Conservation (phyloP, 2,797 vertebrate species). For the Mallotus villosus region DNA sequence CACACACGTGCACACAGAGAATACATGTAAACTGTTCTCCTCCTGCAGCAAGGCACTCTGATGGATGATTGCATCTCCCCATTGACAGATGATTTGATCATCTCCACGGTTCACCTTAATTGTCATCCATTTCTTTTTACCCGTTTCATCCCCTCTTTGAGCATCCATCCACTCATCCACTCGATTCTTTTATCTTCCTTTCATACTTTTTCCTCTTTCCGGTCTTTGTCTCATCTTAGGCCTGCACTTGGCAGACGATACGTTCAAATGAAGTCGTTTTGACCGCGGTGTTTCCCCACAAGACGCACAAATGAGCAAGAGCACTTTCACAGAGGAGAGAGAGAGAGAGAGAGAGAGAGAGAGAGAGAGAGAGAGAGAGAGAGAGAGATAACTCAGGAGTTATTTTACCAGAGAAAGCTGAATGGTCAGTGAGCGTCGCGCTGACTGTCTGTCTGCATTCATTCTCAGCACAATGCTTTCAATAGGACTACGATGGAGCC, state of each 20-base stretch:
- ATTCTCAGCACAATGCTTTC: slow-evolving; percentile 13
- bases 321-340: not conserved
- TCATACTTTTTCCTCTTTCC: not conserved
- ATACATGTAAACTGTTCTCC: not conserved
- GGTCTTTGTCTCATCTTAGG: not conserved
- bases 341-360: not conserved
- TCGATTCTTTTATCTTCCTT: not conserved
- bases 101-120: not conserved
- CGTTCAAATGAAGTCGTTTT: not conserved
- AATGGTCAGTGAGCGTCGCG: not conserved
- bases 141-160: too few species aligned
- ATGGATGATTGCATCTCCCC: not conserved
- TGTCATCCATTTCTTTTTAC: not conserved
- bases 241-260: not conserved
- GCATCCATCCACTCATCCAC: not conserved
- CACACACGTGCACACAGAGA: too few species aligned
- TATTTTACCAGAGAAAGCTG: not conserved
- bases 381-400: too few species aligned
- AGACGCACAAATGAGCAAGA: not conserved
- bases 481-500: not conserved
- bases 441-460: slow-evolving; percentile 4
- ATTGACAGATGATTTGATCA: too few species aligned
- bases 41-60: not conserved
- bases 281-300: not conserved
- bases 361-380: too few species aligned